A percentile compares a stretch with the other conserved stretches of the same genome.
Conservation (phyloP, 2,888 invertebrate genomes). For the Acanthoscelides obtectus region DNA sequence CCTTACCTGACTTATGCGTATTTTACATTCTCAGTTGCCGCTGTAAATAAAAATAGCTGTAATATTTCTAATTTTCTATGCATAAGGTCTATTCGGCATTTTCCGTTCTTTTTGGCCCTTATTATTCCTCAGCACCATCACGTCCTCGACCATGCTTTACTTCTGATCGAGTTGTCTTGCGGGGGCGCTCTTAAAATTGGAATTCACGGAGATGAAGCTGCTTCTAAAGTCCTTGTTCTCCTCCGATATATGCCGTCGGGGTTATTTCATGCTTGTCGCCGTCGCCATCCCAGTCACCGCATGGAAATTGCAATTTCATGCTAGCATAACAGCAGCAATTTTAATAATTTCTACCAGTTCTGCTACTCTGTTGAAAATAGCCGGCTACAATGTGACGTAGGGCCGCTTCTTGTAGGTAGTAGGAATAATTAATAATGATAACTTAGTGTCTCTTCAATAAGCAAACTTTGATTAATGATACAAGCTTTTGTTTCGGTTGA, state of each 20-base stretch:
- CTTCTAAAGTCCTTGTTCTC: background rate
- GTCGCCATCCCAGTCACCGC: conserved; percentile 4
- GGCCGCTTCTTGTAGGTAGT: no score
- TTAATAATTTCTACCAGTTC: background rate
- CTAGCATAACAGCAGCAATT: background rate
- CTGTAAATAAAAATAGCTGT: no score
- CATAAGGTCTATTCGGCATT: no score
- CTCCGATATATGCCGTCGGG: background rate
- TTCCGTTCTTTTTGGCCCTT: background rate
- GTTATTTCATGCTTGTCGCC: conserved; percentile 10
- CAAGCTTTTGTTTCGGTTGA: no score
- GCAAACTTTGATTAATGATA: no score
- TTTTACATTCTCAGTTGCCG: no score
- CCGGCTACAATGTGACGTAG: background rate
- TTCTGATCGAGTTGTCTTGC: background rate
- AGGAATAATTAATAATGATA: no score
- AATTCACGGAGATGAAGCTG: background rate
- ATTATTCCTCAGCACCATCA: background rate
- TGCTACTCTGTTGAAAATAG: background rate
- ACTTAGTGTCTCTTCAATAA: no score
- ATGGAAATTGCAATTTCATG: conserved; percentile 11
- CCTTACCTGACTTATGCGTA: no score
- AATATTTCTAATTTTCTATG: no score
- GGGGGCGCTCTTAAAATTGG: background rate
- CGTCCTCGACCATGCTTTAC: background rate